These are phyloP conservation scores for Drosophila sproati DNA, from an alignment of 1,140 invertebrate species.

Conservation along the genomic window DNA sequence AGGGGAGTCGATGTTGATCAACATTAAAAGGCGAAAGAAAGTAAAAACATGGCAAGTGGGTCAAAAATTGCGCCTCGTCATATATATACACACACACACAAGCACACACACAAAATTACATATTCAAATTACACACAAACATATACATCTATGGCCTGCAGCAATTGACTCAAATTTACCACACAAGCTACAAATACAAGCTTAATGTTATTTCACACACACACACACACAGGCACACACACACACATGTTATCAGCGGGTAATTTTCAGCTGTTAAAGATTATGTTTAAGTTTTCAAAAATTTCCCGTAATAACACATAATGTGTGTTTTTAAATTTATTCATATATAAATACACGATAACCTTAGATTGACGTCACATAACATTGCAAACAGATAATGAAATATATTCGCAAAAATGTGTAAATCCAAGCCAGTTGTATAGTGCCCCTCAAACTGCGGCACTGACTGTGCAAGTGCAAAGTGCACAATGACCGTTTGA, in stretches of 20 bases:
- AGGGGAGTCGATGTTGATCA: slow-evolving; percentile 42
- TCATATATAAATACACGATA: background rate
- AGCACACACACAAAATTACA: slow-evolving; percentile 22
- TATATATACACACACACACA: slow-evolving; percentile 23
- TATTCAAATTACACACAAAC: slow-evolving; percentile 17
- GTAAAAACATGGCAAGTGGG: slow-evolving; percentile 78
- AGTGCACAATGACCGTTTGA: slow-evolving; percentile 19
- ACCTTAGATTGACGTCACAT: background rate
- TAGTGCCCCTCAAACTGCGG: slow-evolving; percentile 2
- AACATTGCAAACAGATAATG: no score
- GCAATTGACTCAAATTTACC: slow-evolving; percentile 46
- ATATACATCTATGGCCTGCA: slow-evolving; percentile 1
- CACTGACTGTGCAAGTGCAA: slow-evolving; percentile 30
- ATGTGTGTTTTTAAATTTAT: background rate
- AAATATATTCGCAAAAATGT: no score
- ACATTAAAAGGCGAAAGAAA: slow-evolving; percentile 72
- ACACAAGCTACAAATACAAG: slow-evolving; percentile 1
- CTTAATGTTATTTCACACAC: background rate
- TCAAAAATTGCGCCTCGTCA: slow-evolving; percentile 66
- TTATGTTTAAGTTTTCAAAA: slow-evolving; percentile 12
- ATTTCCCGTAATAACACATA: background rate
- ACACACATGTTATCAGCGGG: background rate
- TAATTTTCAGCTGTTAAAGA: slow-evolving; percentile 2
- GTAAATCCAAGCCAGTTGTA: background rate
- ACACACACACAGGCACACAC: background rate